These are phyloP conservation scores for Callospermophilus lateralis DNA, from an alignment of 2,113 vertebrate genomes.

Conservation along the genomic window DNA sequence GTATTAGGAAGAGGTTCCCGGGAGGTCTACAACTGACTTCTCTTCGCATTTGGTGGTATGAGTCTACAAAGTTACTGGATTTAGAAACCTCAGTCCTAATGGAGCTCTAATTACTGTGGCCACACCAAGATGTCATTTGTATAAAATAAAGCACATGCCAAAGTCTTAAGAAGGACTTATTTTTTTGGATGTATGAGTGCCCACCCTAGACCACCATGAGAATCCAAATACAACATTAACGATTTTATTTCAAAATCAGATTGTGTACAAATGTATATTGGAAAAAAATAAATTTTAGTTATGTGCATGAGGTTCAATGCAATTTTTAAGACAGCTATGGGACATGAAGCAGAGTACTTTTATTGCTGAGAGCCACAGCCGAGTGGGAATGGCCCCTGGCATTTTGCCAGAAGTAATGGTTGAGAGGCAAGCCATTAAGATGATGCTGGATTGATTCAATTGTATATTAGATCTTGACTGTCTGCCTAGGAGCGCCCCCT, in stretches of 20 bases:
- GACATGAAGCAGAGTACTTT: neutral
- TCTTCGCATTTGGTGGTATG: neutral
- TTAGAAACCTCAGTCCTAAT: neutral
- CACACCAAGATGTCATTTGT: neutral
- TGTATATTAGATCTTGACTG: too few species aligned
- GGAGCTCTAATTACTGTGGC: neutral
- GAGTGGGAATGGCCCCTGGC: too few species aligned
- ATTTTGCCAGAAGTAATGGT: too few species aligned
- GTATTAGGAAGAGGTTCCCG: neutral
- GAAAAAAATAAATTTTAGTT: neutral
- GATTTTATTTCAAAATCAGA: conserved; percentile 7
- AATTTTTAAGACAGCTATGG: neutral
- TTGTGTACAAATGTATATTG: neutral
- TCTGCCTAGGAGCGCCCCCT: too few species aligned
- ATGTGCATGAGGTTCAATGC: neutral
- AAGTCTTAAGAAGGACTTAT: neutral
- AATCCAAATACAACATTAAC: neutral
- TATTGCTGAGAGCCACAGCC: too few species aligned
- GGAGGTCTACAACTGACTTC: neutral
- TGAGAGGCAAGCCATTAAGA: too few species aligned
- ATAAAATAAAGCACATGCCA: neutral
- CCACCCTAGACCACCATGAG: neutral
- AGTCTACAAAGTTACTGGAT: neutral
- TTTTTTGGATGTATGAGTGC: neutral
- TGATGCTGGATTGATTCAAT: too few species aligned